Base-by-base conservation (phyloP, 2,113 vertebrate genomes). In the Thunnus thynnus region DNA sequence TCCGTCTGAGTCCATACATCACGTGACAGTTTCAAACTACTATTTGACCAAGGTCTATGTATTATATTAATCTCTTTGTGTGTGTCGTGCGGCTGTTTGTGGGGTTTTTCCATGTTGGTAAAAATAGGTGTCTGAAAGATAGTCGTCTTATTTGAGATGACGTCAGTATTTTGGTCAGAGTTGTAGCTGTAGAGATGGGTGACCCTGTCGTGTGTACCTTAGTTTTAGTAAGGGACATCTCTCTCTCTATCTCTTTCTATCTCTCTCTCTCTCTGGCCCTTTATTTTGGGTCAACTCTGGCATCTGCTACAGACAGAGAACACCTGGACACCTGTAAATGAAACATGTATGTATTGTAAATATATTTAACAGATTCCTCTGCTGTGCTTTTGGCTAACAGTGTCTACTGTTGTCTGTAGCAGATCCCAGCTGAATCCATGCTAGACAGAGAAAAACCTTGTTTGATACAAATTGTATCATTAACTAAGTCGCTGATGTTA, bases 391-490 rank as follows among this genome's bases (percentile, higher is more conserved):
- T 44, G 73, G 51, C 70, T 5, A 25, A 55, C 64, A 36, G 64
- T 68, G 36, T 54, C 51, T 16, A 1, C 71, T 58, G 51, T 61
- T n/a, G 79, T 87, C 88, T 90, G 91, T 90, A 94, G 85, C 89
- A 93, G 93, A 94, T 92, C 89, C 91, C 95, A 93, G 95, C 91
- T 92, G 94, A 95, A 93, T 94, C 95, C 94, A 94, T 80, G 93
- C 95, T 91, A 96, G 95, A 96, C 96, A 95, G 97, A 97, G 96
- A 96, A 95, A 95, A 97, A 96, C 94, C 95, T 95, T 93, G 96
- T 98, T 93, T 99, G 97, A 99, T 99, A 98, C 98, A 99, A 99
- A 98, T 99, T 99, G 97, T 99, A 98, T 99, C 97, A 91, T 96
- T 93, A 97, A 97, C 95, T 96, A 96, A 95, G 91, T 94, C 92